Evolutionary conservation across 2,113 vertebrate genomes (phyloP), one percentile per base, ranked within the genome.

Genomic region (Carassius gibelio): DNA sequence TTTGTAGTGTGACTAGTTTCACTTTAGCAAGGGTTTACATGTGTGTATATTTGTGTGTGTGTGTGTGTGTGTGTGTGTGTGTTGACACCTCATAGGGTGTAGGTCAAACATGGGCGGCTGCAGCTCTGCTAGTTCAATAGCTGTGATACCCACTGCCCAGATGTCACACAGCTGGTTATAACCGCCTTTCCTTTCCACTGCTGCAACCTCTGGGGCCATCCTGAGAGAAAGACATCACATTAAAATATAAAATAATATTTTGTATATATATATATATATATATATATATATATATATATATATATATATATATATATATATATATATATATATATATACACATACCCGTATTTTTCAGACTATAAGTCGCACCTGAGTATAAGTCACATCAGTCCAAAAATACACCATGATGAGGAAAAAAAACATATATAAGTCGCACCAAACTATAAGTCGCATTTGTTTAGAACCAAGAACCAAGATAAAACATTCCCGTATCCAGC

Each of bases 151-250:
- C 83, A 90, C 86, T 3, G 90, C 88, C 90, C 90, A 90, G 85
- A 90, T 91, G 68, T 91, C 90, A 84, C 94, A 95, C 30, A 94
- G 85, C 68, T 95, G 94, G 0, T 95, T 94, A 89, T 95, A 95
- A 45, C 94, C 94, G 0, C 94, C 94, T 82, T 95, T 95, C 88
- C 93, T 93, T 75, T 95, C 94, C 90, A 95, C 94, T 0, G 94
- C 94, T 0, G 94, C 94, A 82, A 95, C 94, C 84, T 95, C 94
- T 0, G 94, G 94, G 0, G 94, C 94, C 94, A 95, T 95, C 94
- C 94, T 95, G 85, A 75, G 21, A n/a, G 42, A 83, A 6, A 83
- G 6, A 1, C 57, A 62, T 68, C 48, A 71, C 69, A 17, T 21
- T 34, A 15, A 74, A 23, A 76, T 42, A 48, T 48, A 45, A 15